These are phyloP conservation scores for Jacana jacana DNA, from an alignment of 2,113 vertebrate species.

Conservation along the genomic window DNA sequence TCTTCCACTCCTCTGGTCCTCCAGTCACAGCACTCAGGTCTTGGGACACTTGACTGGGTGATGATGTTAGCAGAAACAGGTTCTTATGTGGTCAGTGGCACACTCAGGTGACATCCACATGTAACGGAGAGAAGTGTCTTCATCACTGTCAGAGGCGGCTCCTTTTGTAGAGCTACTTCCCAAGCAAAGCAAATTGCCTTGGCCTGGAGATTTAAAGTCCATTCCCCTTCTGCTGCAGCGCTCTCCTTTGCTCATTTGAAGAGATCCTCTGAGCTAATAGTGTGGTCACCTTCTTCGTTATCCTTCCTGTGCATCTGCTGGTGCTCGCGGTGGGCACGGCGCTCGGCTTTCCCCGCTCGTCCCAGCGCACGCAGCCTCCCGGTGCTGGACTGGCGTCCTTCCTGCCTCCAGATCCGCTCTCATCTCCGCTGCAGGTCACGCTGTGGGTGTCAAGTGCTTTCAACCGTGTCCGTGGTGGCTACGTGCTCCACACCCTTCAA, in stretches of 20 bases:
- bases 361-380: neutral
- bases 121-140: neutral
- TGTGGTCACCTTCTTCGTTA: neutral
- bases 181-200: neutral
- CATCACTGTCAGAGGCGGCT: neutral
- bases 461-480: neutral
- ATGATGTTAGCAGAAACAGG: neutral
- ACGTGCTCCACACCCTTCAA: neutral
- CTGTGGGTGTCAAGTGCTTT: neutral
- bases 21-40: neutral
- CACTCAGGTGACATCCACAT: neutral
- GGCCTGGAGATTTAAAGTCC: neutral
- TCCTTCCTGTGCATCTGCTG: neutral
- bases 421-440: neutral
- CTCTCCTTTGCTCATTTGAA: constrained; percentile 4
- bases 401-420: constrained; percentile 5
- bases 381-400: neutral
- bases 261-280: constrained; percentile 12
- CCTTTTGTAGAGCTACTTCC: neutral
- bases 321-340: too few species aligned
- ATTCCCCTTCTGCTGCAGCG: neutral
- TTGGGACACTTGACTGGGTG: neutral
- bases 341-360: neutral
- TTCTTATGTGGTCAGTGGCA: neutral
- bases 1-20: neutral